Conservation (phyloP, 2,113 vertebrate species). For the Tragelaphus imberbis region DNA sequence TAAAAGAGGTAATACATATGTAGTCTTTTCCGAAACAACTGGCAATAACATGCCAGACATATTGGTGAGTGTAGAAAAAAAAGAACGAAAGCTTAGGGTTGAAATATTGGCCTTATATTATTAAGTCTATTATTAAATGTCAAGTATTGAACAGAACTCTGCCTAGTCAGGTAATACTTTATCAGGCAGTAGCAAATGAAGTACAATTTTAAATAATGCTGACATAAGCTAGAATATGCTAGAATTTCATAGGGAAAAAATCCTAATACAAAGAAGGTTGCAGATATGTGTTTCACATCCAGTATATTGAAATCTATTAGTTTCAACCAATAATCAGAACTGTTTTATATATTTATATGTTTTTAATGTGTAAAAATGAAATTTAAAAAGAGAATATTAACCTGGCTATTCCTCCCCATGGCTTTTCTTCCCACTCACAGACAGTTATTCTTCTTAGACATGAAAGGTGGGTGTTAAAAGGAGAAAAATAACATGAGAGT, state of each 20-base stretch:
- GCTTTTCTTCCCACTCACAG: not conserved
- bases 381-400: not conserved
- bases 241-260: not conserved
- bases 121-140: not conserved
- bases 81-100: not conserved
- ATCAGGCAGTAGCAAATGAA: not conserved
- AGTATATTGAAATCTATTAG: not conserved
- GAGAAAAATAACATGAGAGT: not conserved
- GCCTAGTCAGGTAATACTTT: not conserved
- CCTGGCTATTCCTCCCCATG: not conserved
- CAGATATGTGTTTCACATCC: not conserved
- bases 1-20: not conserved
- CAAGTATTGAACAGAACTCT: not conserved
- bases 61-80: not conserved
- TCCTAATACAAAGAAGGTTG: not conserved
- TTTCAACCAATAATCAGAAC: not conserved
- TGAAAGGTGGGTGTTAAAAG: not conserved
- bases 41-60: not conserved
- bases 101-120: not conserved
- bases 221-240: not conserved
- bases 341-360: not conserved
- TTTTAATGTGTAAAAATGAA: not conserved
- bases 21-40: not conserved
- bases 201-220: not conserved
- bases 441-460: not conserved